Percentiles rank a stretch among this genome's conserved stretches.
Conservation (phyloP, 2,888 invertebrate species). For the Seladonia tumulorum region DNA sequence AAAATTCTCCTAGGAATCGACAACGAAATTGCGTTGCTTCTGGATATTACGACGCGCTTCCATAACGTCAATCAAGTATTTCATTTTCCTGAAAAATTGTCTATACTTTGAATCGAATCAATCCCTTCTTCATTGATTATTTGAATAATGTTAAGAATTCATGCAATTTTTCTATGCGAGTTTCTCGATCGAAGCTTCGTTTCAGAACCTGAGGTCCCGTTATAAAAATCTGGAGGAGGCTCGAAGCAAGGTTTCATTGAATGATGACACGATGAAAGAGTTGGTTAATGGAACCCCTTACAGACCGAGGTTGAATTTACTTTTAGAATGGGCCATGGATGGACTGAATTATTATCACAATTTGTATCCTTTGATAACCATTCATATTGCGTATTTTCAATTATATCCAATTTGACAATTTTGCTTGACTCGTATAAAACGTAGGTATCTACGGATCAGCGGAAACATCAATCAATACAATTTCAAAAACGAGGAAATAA, state of each 20-base stretch:
- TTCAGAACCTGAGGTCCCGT: constrained; percentile 75
- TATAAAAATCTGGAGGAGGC: constrained; percentile 70
- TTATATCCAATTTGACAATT: background rate
- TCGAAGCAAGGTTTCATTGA: constrained; percentile 70
- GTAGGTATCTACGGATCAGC: constrained; percentile 54
- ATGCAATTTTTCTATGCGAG: background rate
- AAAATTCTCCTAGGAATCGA: constrained; percentile 77
- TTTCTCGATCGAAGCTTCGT: constrained; percentile 15
- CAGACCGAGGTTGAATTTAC: constrained; percentile 74
- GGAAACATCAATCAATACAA: constrained; percentile 70
- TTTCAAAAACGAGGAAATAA: constrained; percentile 69
- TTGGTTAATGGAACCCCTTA: constrained; percentile 74
- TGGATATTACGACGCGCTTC: constrained; percentile 61
- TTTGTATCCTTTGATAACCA: constrained; percentile 72
- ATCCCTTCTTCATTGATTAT: background rate
- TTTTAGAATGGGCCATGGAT: constrained; percentile 77
- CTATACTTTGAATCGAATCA: background rate
- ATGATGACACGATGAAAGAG: constrained; percentile 69
- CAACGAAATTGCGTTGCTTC: constrained; percentile 69
- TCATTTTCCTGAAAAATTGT: background rate
- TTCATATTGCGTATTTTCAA: background rate
- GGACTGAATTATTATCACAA: constrained; percentile 71
- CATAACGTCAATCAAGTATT: constrained; percentile 75
- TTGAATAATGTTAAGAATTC: background rate
- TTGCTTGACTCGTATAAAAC: constrained; percentile 16